Conservation (phyloP, 2,113 vertebrate species). For the Ovis aries region ARS-UI_Ramb_v3.0 NC_056079.1:40452001-40452500, state of each 20-base stretch:
- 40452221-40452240: neutral
- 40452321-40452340: neutral
- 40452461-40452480: constrained; percentile 9
- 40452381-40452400: constrained; percentile 24
- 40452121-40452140: neutral
- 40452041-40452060: neutral
- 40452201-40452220: neutral
- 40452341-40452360: neutral
- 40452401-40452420: neutral
- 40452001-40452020: neutral
- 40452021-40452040: neutral
- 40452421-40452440: neutral
- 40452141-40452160: neutral
- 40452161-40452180: neutral
- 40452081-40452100: neutral
- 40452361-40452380: constrained; percentile 1
- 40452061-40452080: neutral
- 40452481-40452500: neutral
- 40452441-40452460: constrained; percentile 6
- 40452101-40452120: neutral
- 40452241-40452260: neutral
- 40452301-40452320: neutral
- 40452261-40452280: neutral
- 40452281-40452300: neutral
- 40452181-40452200: neutral